Conservation (phyloP, 1,140 invertebrate species). For the Caenorhabditis inopinata region DNA sequence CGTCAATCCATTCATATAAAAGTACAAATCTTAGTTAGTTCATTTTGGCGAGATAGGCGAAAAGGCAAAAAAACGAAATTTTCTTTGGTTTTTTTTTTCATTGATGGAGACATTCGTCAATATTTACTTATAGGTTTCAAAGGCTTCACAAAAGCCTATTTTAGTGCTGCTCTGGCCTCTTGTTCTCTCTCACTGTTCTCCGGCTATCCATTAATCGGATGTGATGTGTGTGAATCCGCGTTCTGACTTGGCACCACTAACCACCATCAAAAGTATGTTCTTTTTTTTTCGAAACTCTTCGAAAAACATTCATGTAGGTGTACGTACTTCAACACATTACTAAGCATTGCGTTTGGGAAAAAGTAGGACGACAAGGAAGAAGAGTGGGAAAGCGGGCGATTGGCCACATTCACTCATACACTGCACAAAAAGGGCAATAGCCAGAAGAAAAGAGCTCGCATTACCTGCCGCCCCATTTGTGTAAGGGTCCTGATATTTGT, state of each 20-base stretch:
- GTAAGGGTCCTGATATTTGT: not conserved
- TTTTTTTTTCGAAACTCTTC: conserved; percentile 13
- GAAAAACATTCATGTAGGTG: not conserved
- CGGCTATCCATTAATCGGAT: conserved; percentile 5
- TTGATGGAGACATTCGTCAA: too few relatives aligned
- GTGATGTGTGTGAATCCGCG: not conserved
- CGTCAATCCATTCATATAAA: too few relatives aligned
- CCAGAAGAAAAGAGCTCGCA: not conserved
- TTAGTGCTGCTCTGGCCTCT: not conserved
- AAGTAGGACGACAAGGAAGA: not conserved
- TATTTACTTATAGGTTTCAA: not conserved
- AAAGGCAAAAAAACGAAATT: not conserved
- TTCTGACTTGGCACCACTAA: not conserved
- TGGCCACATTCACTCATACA: conserved; percentile 11
- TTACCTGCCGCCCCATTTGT: not conserved
- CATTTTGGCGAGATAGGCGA: not conserved
- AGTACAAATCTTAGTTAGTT: too few relatives aligned
- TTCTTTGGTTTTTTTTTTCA: not conserved
- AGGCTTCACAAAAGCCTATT: too few relatives aligned
- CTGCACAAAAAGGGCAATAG: not conserved
- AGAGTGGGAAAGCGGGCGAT: not conserved
- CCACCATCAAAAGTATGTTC: not conserved
- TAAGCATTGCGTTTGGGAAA: conserved; percentile 24
- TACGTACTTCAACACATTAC: not conserved
- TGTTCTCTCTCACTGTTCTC: not conserved